Evolutionary conservation across 2,113 vertebrate species (phyloP).

Genomic region (Climacteris rufus): DNA sequence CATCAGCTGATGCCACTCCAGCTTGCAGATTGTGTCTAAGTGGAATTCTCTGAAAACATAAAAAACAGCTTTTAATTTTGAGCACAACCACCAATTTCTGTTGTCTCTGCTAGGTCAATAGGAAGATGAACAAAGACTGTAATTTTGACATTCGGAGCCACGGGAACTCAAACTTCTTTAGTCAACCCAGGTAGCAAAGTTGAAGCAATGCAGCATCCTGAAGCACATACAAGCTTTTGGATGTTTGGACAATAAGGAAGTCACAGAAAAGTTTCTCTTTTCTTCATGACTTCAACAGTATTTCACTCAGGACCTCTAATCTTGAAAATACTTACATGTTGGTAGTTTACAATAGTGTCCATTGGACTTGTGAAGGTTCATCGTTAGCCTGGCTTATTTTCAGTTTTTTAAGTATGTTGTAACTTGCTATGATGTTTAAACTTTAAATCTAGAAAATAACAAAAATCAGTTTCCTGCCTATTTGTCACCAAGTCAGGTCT

Average conservation of each 20-base stretch:
- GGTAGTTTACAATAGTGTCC: not conserved
- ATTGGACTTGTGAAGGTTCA: not conserved
- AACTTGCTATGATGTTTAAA: not conserved
- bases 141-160: not conserved
- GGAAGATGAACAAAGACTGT: not conserved
- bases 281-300: not conserved
- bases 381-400: not conserved
- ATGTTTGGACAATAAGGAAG: not conserved
- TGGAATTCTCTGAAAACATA: not conserved
- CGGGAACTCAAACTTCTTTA: not conserved
- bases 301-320: not conserved
- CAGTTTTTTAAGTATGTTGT: not conserved
- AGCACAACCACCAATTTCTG: not conserved
- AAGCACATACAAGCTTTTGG: not conserved
- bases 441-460: not conserved
- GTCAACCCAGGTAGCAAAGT: not conserved
- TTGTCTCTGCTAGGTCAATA: not conserved
- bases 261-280: not conserved
- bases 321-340: not conserved
- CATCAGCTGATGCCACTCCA: slow-evolving; percentile 3
- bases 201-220: not conserved
- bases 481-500: not conserved
- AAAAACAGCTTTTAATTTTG: not conserved
- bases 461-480: not conserved
- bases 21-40: not conserved